These are phyloP conservation scores for Cossypha dichroa DNA, from an alignment of 2,797 vertebrate species.

Conservation along the genomic window DNA sequence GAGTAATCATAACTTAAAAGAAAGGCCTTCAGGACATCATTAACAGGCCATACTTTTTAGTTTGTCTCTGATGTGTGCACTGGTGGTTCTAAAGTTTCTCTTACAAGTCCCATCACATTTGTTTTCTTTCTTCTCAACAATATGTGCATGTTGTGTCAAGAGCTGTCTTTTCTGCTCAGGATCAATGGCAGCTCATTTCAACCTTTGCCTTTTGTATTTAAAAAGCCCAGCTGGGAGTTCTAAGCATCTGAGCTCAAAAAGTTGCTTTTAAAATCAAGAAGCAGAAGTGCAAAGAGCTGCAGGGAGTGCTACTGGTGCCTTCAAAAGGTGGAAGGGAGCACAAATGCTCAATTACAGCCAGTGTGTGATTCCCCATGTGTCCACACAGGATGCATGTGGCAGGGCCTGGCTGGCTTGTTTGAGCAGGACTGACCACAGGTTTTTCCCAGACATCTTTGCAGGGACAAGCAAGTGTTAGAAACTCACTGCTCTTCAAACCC, in stretches of 20 bases:
- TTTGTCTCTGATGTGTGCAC: background rate
- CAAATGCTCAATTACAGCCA: background rate
- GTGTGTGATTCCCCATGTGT: background rate
- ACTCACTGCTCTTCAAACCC: background rate
- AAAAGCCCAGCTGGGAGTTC: background rate
- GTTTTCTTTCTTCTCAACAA: background rate
- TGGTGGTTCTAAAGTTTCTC: background rate
- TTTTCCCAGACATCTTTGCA: background rate
- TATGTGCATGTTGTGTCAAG: background rate
- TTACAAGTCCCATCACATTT: background rate
- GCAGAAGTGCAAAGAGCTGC: background rate
- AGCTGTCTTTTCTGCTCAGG: background rate
- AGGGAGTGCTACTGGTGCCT: background rate
- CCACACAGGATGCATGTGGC: background rate
- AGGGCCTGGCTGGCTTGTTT: fast-evolving
- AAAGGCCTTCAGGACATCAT: background rate
- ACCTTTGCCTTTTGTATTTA: slow-evolving; percentile 9
- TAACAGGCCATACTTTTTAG: background rate
- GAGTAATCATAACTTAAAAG: background rate
- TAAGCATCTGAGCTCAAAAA: background rate
- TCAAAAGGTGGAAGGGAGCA: background rate
- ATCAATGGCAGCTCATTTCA: background rate
- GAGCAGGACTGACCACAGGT: background rate
- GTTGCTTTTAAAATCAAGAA: slow-evolving; percentile 16
- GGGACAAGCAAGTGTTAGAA: background rate